Base-by-base conservation (phyloP, 2,888 invertebrate species). In the Ophraella communa region DNA sequence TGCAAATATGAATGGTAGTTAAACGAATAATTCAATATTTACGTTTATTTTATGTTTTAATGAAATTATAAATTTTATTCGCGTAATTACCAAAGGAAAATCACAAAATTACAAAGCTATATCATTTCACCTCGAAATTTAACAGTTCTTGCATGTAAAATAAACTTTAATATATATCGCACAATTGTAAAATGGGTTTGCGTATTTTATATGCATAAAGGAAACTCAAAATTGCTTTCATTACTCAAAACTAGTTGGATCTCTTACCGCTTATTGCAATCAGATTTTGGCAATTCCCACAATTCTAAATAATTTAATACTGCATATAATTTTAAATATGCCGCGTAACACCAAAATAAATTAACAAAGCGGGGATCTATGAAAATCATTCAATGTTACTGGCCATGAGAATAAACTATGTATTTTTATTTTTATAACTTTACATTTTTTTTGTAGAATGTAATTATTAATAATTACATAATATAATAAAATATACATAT, bases 201-300 rank as follows among this genome's bases (percentile, higher is more conserved):
- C 57, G 44, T 57, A 57, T 33, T 57, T 57, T 47, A 57, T 57
- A 57, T 57, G 45, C 57, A 57, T 47, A 49, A 33, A 57, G 56
- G 47, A 57, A 20, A 47, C 4, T 33, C 57, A 47, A 57, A 57
- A 57, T 57, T 57, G 47, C 57, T 45, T 57, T 21, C 57, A 57
- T 57, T 57, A 47, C 30, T 57, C 57, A 57, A 45, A 45, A 57
- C 17, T 11, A 20, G 11, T 44, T 27, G 30, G 45, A 44, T 17
- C 42, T 56, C 27, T 27, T 7, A 45, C 56, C 27, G 45, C 42
- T 56, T 24, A 56, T 56, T 27, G 30, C 18, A 27, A 56, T 56
- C 56, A 56, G 30, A 27, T 44, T 56, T 30, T n/a, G 14, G 21
- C 55, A 39, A 39, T 39, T 54, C 10, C 39, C 4, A 27, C 30